These are phyloP conservation scores for Caranx melampygus DNA, from an alignment of 2,113 vertebrate species.

Conservation along the genomic window DNA sequence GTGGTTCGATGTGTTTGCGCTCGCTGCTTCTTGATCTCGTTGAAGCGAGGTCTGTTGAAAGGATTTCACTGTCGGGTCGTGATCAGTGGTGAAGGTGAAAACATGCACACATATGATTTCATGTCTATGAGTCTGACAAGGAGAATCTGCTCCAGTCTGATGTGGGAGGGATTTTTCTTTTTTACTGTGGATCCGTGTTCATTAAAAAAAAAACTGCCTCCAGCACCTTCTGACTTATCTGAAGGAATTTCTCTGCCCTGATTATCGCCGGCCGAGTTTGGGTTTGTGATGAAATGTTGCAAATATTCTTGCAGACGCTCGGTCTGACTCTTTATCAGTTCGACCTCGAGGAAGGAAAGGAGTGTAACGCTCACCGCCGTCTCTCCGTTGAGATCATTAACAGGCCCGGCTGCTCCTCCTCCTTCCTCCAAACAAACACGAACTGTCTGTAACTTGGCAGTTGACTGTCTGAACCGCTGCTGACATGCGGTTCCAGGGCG, in stretches of 20 bases:
- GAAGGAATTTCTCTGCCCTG: background rate
- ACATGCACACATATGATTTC: background rate
- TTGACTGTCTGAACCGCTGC: constrained; percentile 34
- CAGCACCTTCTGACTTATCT: background rate
- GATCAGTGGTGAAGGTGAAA: background rate
- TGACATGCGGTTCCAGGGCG: constrained; percentile 41
- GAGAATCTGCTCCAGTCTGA: background rate
- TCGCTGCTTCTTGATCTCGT: background rate
- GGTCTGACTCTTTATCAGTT: background rate
- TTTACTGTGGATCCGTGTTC: background rate
- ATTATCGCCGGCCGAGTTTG: background rate
- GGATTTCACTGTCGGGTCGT: background rate
- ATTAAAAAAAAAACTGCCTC: background rate
- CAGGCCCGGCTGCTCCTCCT: background rate
- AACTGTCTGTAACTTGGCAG: constrained; percentile 43
- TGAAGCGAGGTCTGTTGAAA: background rate
- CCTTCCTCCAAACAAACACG: constrained; percentile 17
- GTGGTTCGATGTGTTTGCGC: background rate
- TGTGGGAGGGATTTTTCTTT: background rate
- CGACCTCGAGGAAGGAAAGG: constrained; percentile 19
- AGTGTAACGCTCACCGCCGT: background rate
- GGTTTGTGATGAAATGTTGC: background rate
- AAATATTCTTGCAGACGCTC: background rate
- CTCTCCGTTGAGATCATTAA: background rate
- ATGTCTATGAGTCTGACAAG: background rate